Evolutionary conservation across 2,113 vertebrate genomes (phyloP).

Genomic region (Chaetops frenatus): DNA sequence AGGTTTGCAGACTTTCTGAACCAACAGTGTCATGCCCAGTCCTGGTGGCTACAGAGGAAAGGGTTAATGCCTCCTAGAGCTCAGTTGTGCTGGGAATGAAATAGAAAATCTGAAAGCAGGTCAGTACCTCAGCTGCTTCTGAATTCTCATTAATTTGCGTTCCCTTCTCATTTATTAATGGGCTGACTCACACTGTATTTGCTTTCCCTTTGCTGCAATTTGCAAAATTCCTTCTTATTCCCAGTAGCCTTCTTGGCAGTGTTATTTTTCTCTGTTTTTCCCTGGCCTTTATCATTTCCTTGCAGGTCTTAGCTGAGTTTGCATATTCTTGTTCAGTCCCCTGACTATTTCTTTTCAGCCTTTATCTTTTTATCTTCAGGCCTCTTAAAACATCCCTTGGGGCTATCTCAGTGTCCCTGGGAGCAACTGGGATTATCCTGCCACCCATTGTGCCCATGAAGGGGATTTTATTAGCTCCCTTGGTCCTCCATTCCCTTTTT

Average conservation of each 20-base stretch:
- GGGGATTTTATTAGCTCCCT: background rate
- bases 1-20: background rate
- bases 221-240: slow-evolving; percentile 61
- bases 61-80: background rate
- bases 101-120: slow-evolving; percentile 27
- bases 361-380: slow-evolving; percentile 18
- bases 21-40: accelerated
- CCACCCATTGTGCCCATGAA: background rate
- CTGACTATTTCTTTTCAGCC: background rate
- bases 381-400: background rate
- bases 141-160: slow-evolving; percentile 53
- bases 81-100: background rate
- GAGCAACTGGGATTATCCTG: background rate
- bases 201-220: slow-evolving; percentile 55
- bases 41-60: background rate
- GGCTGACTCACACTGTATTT: slow-evolving; percentile 56
- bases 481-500: background rate
- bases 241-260: slow-evolving; percentile 52
- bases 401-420: background rate
- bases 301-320: slow-evolving; percentile 46
- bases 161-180: slow-evolving; percentile 55
- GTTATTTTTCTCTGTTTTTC: slow-evolving; percentile 50
- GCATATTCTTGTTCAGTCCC: slow-evolving; percentile 27
- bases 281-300: slow-evolving; percentile 49
- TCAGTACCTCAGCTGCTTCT: slow-evolving; percentile 49